A percentile compares a stretch with the other conserved stretches of the same genome.
Evolutionary conservation across 2,113 vertebrate genomes (phyloP).

Genomic region (Arenaria interpres): DNA sequence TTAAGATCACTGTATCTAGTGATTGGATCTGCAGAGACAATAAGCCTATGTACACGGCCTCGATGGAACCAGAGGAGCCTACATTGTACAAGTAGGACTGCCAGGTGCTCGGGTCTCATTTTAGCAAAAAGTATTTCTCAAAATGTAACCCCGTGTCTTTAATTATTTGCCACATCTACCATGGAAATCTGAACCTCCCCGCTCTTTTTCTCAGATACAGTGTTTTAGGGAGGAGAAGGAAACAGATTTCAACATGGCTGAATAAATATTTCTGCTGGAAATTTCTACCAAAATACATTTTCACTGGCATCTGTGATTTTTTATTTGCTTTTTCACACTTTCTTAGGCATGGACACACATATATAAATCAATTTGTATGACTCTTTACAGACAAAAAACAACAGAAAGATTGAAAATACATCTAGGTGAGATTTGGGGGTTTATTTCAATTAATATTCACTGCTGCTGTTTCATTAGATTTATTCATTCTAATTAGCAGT

Average conservation of each 20-base stretch:
- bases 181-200: not conserved
- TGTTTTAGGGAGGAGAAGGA: not conserved
- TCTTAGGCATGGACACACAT: not conserved
- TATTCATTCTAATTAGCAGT: constrained; percentile 54
- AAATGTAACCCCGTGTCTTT: not conserved
- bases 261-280: not conserved
- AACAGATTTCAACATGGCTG: not conserved
- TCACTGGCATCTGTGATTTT: not conserved
- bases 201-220: not conserved
- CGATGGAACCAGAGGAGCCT: not conserved
- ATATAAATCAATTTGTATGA: not conserved
- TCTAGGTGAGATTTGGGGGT: not conserved
- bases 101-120: not conserved
- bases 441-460: constrained; percentile 53
- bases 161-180: not conserved
- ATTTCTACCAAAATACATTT: not conserved
- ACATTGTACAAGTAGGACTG: not conserved
- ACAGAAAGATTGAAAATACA: not conserved
- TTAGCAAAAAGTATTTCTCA: not conserved
- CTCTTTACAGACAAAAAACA: not conserved
- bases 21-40: not conserved
- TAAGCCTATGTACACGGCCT: not conserved
- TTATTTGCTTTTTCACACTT: not conserved
- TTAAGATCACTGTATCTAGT: not conserved
- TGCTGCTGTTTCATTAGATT: constrained; percentile 1